Percentiles rank a stretch among this genome's conserved stretches.
These are phyloP conservation scores for Heteromurus nitidus DNA, from an alignment of 2,888 invertebrate genomes.

Conservation along the genomic window DNA sequence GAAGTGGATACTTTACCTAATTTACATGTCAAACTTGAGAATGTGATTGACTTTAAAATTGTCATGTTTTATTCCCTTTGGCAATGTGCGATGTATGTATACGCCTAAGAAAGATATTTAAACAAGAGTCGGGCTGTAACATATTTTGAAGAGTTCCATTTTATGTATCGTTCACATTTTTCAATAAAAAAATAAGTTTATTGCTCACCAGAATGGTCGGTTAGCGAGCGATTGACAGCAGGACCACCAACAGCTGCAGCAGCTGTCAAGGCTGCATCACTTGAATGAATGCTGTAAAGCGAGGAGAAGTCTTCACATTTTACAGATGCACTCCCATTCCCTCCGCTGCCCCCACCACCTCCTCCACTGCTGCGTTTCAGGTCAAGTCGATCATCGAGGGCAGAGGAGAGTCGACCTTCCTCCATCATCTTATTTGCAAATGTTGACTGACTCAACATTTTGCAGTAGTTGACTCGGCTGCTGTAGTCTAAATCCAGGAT, in stretches of 20 bases:
- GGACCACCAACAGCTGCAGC: constrained; percentile 74
- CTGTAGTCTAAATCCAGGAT: constrained; percentile 58
- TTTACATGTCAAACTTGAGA: constrained; percentile 53
- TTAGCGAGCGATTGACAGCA: constrained; percentile 73
- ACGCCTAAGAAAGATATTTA: too few relatives aligned
- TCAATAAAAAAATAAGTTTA: background rate
- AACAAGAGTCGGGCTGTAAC: too few relatives aligned
- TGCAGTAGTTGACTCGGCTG: constrained; percentile 57
- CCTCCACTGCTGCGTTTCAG: constrained; percentile 67
- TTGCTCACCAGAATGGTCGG: constrained; percentile 73
- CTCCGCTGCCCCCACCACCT: constrained; percentile 74
- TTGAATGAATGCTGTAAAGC: constrained; percentile 83
- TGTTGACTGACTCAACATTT: constrained; percentile 70
- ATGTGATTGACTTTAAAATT: constrained; percentile 44
- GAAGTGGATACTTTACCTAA: constrained; percentile 36
- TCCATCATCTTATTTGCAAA: constrained; percentile 72
- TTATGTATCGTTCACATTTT: background rate
- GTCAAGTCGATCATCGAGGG: constrained; percentile 71
- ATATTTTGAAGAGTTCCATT: constrained; percentile 19
- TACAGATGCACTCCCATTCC: constrained; percentile 74
- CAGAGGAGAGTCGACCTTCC: constrained; percentile 68
- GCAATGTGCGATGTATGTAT: too few relatives aligned
- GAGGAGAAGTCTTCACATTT: constrained; percentile 90
- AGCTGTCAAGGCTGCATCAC: constrained; percentile 72
- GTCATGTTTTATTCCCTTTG: background rate